Evolutionary conservation across 2,113 vertebrate species (phyloP), one percentile per base, ranked within the genome.

Genomic region (Fregata magnificens): DNA sequence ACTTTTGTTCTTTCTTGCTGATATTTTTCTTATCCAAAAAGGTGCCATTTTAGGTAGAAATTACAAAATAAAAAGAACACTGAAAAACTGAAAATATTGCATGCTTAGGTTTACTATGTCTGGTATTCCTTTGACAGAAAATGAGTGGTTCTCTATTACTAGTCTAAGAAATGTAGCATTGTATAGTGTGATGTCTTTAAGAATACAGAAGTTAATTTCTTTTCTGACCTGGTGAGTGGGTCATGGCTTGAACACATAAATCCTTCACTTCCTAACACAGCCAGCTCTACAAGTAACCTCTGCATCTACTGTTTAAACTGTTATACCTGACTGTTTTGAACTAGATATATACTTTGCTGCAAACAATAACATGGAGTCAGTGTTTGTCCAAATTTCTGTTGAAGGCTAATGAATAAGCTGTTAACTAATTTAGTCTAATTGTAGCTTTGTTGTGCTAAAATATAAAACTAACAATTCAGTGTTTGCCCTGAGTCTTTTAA

Each of bases 361-460:
- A 97, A 95, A 95, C 78, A 97, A 91, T 96, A 98, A 97, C 90
- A 84, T 87, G 90, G 70, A 98, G 90, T 97, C 93, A 95, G 47
- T 89, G 85, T 97, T 90, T 44, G 86, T 96, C 78, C 95, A 94
- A 96, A 88, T 97, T 97, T 97, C 93, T 93, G 83, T 96, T 97
- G 97, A 97, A 96, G 67, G 85, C 88, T 98, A 98, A 98, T 98
- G 96, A 98, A 97, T 97, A 97, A 97, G 88, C 94, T 97, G 97
- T 97, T 97, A 98, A 97, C 93, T 97, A 97, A 98, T 98, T 98
- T 98, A 97, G 91, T 94, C 88, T 98, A 98, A 98, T 97, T 98
- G 96, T 97, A 97, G 86, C 85, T 97, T 98, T 95, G 96, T 97
- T 97, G 95, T 95, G 93, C 82, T 98, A 96, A 97, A 97, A 96